phyloP scores from a whole-genome alignment of 2,888 invertebrate genomes.

The Lasioglossum vierecki region DNA sequence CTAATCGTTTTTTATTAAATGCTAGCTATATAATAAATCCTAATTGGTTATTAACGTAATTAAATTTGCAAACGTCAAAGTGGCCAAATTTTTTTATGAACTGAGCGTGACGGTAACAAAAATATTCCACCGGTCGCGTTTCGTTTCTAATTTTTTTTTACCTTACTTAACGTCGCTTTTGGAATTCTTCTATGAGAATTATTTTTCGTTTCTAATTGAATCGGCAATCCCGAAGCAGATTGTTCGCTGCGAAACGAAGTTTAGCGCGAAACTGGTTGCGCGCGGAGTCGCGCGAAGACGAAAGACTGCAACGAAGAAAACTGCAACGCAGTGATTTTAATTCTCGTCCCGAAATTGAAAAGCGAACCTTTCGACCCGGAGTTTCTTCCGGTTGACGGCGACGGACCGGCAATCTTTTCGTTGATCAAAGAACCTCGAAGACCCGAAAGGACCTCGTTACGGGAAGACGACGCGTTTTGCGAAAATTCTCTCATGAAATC shows the following conservation, averaged over 20 bases:
- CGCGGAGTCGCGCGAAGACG: conserved; percentile 7
- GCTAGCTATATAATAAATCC: no score
- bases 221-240: neutral
- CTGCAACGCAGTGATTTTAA: conserved; percentile 32
- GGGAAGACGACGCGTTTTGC: conserved; percentile 23
- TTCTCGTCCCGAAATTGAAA: conserved; percentile 29
- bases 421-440: conserved; percentile 47
- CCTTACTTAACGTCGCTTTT: no score
- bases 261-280: neutral
- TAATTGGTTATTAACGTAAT: no score
- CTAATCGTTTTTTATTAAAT: neutral
- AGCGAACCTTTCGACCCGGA: neutral
- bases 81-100: neutral
- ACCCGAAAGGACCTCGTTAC: conserved; percentile 53
- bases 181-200: no score
- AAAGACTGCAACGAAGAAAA: neutral
- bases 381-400: neutral
- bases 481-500: conserved; percentile 51
- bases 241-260: neutral
- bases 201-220: neutral
- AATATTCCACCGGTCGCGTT: neutral
- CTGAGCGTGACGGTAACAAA: neutral
- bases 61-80: no score
- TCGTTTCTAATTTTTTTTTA: neutral
- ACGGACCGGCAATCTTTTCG: conserved; percentile 41